Evolutionary conservation across 2,888 invertebrate species (phyloP).

Genomic region (Amblyjoppa proteus): DNA sequence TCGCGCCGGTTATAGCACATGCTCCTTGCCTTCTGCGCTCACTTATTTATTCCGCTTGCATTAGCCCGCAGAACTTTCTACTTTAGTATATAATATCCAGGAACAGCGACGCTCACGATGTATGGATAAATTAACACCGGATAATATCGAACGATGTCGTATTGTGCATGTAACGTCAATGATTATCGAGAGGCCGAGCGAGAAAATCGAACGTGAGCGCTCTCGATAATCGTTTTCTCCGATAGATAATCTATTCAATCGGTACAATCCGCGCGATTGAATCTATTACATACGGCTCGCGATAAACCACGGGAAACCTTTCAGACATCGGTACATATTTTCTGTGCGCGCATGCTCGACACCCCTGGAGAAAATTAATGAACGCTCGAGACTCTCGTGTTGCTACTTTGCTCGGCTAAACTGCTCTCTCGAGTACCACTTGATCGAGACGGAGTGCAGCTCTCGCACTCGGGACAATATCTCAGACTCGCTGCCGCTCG

Average conservation of each 20-base stretch:
- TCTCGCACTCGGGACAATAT: neutral
- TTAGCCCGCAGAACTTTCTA: slow-evolving; percentile 60
- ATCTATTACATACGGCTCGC: slow-evolving; percentile 31
- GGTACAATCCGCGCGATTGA: slow-evolving; percentile 50
- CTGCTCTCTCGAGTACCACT: slow-evolving; percentile 12
- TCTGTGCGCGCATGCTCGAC: slow-evolving; percentile 33
- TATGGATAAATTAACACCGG: slow-evolving; percentile 59
- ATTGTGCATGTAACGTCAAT: slow-evolving; percentile 33
- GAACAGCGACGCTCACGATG: slow-evolving; percentile 49
- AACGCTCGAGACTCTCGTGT: neutral
- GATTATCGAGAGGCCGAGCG: slow-evolving; percentile 50
- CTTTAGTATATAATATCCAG: slow-evolving; percentile 31
- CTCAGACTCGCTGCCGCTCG: slow-evolving; percentile 7
- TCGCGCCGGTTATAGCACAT: neutral
- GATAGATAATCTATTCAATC: slow-evolving; percentile 59
- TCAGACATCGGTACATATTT: slow-evolving; percentile 41
- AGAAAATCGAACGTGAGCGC: slow-evolving; percentile 49
- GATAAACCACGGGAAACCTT: slow-evolving; percentile 13
- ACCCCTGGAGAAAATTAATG: slow-evolving; percentile 50
- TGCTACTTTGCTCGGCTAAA: neutral
- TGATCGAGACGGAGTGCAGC: neutral
- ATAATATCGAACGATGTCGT: slow-evolving; percentile 44
- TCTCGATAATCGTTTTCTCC: slow-evolving; percentile 63
- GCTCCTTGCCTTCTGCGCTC: neutral
- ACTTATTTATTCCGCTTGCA: slow-evolving; percentile 60